phyloP scores from a whole-genome alignment of 1,140 invertebrate species.

The Drosophila virilis region DNA sequence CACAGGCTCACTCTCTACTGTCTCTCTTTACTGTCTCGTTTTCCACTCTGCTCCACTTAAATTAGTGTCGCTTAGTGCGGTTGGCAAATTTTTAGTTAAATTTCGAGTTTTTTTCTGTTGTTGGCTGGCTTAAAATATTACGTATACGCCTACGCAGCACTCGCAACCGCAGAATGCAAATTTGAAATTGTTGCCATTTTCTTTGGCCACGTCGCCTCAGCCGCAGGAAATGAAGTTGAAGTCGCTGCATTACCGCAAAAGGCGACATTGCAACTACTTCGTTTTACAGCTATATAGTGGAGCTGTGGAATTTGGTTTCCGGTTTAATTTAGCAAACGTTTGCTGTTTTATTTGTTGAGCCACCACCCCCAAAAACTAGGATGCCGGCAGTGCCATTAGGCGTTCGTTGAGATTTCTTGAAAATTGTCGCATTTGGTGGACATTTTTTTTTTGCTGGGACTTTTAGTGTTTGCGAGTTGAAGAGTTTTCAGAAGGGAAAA shows the following conservation, averaged over 20 bases:
- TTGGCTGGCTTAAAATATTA: conserved; percentile 57
- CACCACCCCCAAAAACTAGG: conserved; percentile 10
- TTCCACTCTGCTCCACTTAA: conserved; percentile 9
- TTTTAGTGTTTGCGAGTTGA: conserved; percentile 15
- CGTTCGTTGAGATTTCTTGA: conserved; percentile 30
- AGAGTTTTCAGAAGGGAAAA: background rate
- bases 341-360: conserved; percentile 66
- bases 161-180: conserved; percentile 63
- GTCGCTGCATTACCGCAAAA: conserved; percentile 69
- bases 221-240: conserved; percentile 73
- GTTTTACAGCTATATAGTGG: conserved; percentile 24
- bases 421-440: conserved; percentile 24
- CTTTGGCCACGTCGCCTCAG: conserved; percentile 18
- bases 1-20: background rate
- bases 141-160: conserved; percentile 72
- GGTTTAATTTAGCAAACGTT: conserved; percentile 80
- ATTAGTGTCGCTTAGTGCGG: conserved; percentile 52
- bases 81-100: conserved; percentile 34
- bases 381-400: conserved; percentile 18
- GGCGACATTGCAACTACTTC: conserved; percentile 59
- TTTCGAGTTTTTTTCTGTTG: conserved; percentile 41
- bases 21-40: background rate
- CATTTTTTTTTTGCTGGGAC: conserved; percentile 29
- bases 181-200: conserved; percentile 48
- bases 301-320: conserved; percentile 64